Base-by-base conservation (phyloP, 2,113 vertebrate genomes). In the Oceanodroma tethys region DNA sequence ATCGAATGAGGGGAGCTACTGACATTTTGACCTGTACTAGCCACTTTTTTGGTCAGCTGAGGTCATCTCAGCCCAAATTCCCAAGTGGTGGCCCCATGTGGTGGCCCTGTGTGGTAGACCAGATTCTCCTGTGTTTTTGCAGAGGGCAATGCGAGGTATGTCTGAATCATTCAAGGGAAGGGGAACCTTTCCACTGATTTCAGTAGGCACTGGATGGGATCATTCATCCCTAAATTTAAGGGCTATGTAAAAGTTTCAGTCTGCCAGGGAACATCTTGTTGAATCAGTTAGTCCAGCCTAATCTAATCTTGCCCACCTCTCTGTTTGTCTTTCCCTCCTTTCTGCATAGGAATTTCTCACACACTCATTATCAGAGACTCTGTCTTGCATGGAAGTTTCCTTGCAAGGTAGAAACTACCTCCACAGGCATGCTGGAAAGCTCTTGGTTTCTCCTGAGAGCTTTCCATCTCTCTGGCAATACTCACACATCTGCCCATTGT, bases 401-500 rank as follows among this genome's bases (percentile, higher is more conserved):
- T 45, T 83, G 38, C 4, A 17, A 88, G 67, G 42, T 34, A 91
- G 76, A 79, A 84, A 72, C 65, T 63, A 16, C n/a, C 50, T 89
- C 80, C 38, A 38, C 13, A 74, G 47, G 11, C 48, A n/a, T 2
- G 2, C 36, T 68, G 52, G 42, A 59, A 86, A 73, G 55, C 79
- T 83, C 42, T 72, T 7, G 5, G 36, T 47, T 48, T 79, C 62
- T 67, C 43, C 56, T 8, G 2, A 32, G 65, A 62, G 52, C 68
- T 65, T 66, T 70, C 43, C 5, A 0, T 84, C 25, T 50, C 27
- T 62, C 59, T 56, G 74, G 93, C 32, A 67, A 90, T 98, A 98
- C 99, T 99, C 98, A 99, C 99, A 99, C 98, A 99, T 99, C 98
- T 99, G 99, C 96, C 99, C 99, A 1, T 99, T 99, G 94, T 99